Evolutionary conservation across 2,113 vertebrate genomes (phyloP), one percentile per base, ranked within the genome.

Genomic region (Rhea americana): DNA sequence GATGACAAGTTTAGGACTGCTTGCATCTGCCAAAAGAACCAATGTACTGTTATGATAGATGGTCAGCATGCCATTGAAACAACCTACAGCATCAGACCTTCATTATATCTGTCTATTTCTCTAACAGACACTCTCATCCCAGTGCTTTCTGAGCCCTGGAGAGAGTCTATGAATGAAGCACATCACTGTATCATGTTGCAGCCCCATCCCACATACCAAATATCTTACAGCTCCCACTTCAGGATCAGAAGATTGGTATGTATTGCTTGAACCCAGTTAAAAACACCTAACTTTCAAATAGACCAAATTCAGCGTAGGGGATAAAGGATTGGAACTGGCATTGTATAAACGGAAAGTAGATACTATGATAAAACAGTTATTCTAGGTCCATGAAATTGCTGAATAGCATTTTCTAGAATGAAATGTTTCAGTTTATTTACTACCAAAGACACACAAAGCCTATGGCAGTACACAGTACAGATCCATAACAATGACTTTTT

Each of bases 1-100:
- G 56, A 77, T 76, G 61, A 85, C 47, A 63, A 63, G 74, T 73
- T 92, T 83, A 81, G 81, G 75, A 82, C 55, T 30, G n/a, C 56
- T 80, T 58, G 83, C 75, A 71, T 82, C 55, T 56, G 32, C 71
- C 92, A 56, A 6, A 35, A 79, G 41, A 74, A 65, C 84, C 19
- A 8, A 77, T 4, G 30, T n/a, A 45, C 65, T 93, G 47, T 39
- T 74, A 58, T 9, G 48, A 78, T 48, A 26, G 85, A n/a, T 0
- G 1, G n/a, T 93, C 30, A 53, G 71, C 72, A 72, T 61, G 73
- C 28, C 28, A 48, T 3, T 62, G 35, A 47, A 67, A 51, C 18
- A 41, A 82, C 39, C 20, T 61, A 45, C 50, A 43, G 59, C 39
- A 32, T 79, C 66, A 66, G n/a, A 56, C 17, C 22, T 0, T 76